Conservation (phyloP, 2,797 vertebrate genomes). For the Acanthornis magna region DNA sequence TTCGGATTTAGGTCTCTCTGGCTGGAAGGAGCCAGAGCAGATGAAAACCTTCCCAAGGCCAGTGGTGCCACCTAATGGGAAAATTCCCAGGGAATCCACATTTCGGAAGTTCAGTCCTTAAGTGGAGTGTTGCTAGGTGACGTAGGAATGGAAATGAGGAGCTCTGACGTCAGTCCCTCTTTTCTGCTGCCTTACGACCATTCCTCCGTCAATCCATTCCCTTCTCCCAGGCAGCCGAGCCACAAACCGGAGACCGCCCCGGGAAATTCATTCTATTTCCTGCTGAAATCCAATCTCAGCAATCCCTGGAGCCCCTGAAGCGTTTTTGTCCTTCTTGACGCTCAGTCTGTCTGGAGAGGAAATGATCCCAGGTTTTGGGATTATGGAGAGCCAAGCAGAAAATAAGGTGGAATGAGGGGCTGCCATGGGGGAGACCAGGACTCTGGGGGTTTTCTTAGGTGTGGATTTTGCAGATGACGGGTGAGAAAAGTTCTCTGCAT, state of each 20-base stretch:
- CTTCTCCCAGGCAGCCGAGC: neutral
- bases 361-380: neutral
- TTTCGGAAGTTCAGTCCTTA: conserved; percentile 36
- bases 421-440: accelerated
- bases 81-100: neutral
- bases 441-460: neutral
- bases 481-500: neutral
- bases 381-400: neutral
- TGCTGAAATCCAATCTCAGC: neutral
- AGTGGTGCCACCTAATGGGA: conserved; percentile 70
- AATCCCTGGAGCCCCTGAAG: neutral
- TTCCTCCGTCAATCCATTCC: neutral
- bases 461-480: neutral
- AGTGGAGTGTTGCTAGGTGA: conserved; percentile 50
- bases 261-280: neutral
- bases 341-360: neutral
- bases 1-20: neutral
- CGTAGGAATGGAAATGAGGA: neutral
- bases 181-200: neutral
- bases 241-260: accelerated
- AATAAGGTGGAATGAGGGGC: neutral
- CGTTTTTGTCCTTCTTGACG: neutral
- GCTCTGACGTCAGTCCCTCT: neutral
- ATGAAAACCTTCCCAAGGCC: conserved; percentile 8
- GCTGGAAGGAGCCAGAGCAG: neutral